Evolutionary conservation across 1,140 invertebrate genomes (phyloP), one percentile per base, ranked within the genome.

Genomic region (Adoxophyes honmai): DNA sequence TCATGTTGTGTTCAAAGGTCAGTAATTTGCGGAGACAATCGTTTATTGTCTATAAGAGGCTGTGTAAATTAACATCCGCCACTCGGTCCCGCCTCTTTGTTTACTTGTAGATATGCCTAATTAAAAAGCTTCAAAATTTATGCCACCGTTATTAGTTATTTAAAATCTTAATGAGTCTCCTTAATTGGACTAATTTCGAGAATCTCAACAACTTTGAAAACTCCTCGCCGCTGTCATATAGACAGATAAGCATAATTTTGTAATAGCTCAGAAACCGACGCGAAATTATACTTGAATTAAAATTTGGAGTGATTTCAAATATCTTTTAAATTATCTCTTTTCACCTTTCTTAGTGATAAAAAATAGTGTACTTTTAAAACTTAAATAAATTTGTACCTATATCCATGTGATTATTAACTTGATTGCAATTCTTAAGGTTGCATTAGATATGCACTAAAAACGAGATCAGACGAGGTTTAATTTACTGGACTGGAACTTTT

Each of bases 91-190:
- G 18, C n/a, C 42, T 28, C 18, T 11, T n/a, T 48, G 21, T 48
- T 48, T 48, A 48, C 42, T 48, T 48, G 42, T 18, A 11, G 18
- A 48, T 48, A 18, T 48, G 42, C 18, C 42, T 48, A 48, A 48
- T 48, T 48, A 48, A 48, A 48, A 48, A 48, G 16, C 42, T 33
- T 48, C 21, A 18, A 13, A 48, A 28, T 48, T 33, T 48, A 21
- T 18, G 42, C 42, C 42, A 48, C 42, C 21, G 11, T 48, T 48
- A 48, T 48, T 48, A 48, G 18, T 28, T 48, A 48, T 48, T 48
- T 33, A 33, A 48, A 33, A 48, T 33, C 18, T 21, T 21, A 48
- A 44, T 44, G 21, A 48, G 42, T 18, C 42, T 33, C 14, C 10
- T 11, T 48, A 48, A 48, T 48, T 48, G 21, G 42, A 48, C 18